Percentiles rank a stretch among this genome's conserved stretches.
Evolutionary conservation across 2,888 invertebrate species (phyloP).

Genomic region (Dicyrtoma fusca): DNA sequence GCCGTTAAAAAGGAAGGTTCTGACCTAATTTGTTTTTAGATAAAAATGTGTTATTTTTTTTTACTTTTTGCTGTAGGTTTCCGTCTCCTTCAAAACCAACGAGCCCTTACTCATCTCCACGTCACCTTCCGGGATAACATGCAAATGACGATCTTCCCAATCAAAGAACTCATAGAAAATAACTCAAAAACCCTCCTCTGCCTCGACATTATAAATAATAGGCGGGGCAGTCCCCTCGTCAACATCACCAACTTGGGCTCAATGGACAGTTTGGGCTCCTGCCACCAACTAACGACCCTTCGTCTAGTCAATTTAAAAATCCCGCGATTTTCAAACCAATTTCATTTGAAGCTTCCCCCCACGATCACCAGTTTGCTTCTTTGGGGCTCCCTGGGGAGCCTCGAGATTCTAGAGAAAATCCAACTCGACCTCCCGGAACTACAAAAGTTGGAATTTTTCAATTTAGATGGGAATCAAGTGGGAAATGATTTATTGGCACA

Average conservation of each 20-base stretch:
- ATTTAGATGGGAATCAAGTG: constrained; percentile 3
- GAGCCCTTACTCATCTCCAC: neutral
- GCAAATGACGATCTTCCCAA: neutral
- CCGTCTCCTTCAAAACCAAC: constrained; percentile 19
- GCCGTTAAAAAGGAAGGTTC: too few relatives aligned
- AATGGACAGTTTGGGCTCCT: neutral
- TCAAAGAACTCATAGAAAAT: neutral
- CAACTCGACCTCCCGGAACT: neutral
- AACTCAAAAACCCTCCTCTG: neutral
- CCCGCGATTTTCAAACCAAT: neutral
- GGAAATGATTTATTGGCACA: neutral
- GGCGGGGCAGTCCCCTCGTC: neutral
- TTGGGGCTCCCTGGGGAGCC: constrained; percentile 1
- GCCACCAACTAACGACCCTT: neutral
- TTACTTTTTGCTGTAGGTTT: constrained; percentile 6
- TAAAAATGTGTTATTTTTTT: neutral
- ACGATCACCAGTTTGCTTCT: neutral
- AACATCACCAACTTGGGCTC: neutral
- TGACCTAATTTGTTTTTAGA: neutral
- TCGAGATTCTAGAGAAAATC: constrained; percentile 6
- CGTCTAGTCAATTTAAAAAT: constrained; percentile 18
- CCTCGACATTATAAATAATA: constrained; percentile 13
- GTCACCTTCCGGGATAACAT: constrained; percentile 11
- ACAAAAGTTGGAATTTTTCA: constrained; percentile 11
- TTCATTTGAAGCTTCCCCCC: neutral